Evolutionary conservation across 2,888 invertebrate genomes (phyloP), one percentile per base, ranked within the genome.

Genomic region (Rhogogaster chlorosoma): DNA sequence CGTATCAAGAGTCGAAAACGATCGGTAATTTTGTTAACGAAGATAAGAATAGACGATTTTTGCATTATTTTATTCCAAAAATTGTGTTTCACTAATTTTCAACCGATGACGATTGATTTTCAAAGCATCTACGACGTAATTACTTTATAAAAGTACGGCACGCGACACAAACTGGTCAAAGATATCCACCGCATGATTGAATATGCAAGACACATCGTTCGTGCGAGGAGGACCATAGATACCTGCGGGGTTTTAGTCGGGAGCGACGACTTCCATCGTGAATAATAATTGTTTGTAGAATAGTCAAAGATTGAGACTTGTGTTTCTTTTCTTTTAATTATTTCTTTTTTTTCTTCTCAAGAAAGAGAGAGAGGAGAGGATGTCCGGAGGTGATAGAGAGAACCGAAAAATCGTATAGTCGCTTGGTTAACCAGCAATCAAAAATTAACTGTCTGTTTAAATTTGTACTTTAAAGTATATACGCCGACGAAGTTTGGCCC

Each of bases 321-420:
- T 45, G 4, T 45, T 12, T 45, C n/a, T n/a, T n/a, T n/a, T n/a
- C n/a, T n/a, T n/a, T 83, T 84, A 84, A 78, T 29, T 29, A 84
- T 38, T 38, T 4, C 9, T 38, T 7, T n/a, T 53, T 75, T 73
- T 86, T 86, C 86, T 87, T 86, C 84, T 85, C 84, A 84, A 86
- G 86, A 86, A 86, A 85, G 88, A 42, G 75, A 73, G 87, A 89
- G 89, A 89, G 6, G 90, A 89, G 90, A 92, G 92, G 92, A 92
- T 92, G 91, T 92, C 91, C 92, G 92, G 91, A 90, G 91, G 88
- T 29, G n/a, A 29, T 5, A 9, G 32, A 18, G 53, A 49, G n/a
- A 53, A 32, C 18, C 26, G n/a, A 61, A 61, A 80, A 77, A 32
- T 77, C 29, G 45, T 45, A 57, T 75, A 42, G 86, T 87, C 86